Base-by-base conservation (phyloP, 1,140 invertebrate genomes). In the Drosophila azteca region DNA sequence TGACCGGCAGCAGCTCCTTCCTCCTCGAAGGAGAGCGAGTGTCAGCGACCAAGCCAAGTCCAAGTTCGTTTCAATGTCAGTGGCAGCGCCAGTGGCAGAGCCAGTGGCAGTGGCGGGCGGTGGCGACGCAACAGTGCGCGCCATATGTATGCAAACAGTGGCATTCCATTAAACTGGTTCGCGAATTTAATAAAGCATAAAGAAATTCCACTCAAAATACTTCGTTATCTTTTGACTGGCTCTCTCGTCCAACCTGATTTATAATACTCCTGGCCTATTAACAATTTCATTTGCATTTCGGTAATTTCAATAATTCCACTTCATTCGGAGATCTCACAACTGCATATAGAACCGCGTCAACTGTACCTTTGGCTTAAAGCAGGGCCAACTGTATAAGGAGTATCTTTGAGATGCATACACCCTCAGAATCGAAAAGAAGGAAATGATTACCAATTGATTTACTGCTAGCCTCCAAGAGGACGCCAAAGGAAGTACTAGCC, bases 1-100 rank as follows among this genome's bases (percentile, higher is more conserved):
- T 39, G 35, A 39, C 11, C 35, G 13, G 11, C 35, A 39, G 35
- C 35, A 4, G 35, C 35, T 13, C 35, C 35, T 39, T 13, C 11
- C 11, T 39, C 11, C 11, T 13, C 13, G 35, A 39, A 39, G 31
- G 31, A 39, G 11, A 13, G 35, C 35, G 4, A 60, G 65, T 41
- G 39, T 64, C 43, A 50, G 46, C 35, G 31, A 58, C 31, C 7
- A 57, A 8, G n/a, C 22, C 69, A 24, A 46, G 61, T 70, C 48
- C 83, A 87, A 87, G 82, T 87, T 88, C 83, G 57, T 82, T 87
- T 87, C 74, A 87, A 87, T 87, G 82, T 87, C 82, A 87, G 41
- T 58, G 48, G 20, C 48, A 51, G 11, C 11, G 31, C 9, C 31
- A 35, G 29, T 2, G 29, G 0, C 29, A 11, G 3, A 1, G 17